phyloP scores from a whole-genome alignment of 1,140 invertebrate genomes.

The Triops longicaudatus region DNA sequence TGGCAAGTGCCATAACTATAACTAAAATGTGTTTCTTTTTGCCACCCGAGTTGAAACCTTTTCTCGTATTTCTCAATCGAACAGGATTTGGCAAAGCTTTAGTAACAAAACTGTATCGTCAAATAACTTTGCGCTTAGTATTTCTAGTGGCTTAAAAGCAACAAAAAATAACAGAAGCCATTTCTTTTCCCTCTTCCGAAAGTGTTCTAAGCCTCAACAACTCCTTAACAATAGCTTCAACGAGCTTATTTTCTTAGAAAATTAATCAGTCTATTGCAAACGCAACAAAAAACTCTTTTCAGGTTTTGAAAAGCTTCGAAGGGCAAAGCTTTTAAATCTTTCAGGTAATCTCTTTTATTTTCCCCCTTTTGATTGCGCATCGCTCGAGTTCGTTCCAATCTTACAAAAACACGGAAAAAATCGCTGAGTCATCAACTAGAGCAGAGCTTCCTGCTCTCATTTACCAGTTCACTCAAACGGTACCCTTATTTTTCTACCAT shows the following conservation, averaged over 20 bases:
- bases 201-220: not conserved
- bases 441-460: conserved; percentile 14
- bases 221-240: not conserved
- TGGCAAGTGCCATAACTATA: not conserved
- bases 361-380: conserved; percentile 1
- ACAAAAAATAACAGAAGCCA: not conserved
- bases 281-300: not conserved
- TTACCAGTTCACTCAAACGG: conserved; percentile 14
- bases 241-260: conserved; percentile 15
- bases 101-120: not conserved
- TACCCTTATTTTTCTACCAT: not conserved
- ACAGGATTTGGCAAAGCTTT: not conserved
- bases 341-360: not conserved
- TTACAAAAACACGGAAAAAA: not conserved
- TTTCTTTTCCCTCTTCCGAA: not conserved
- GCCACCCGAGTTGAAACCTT: not conserved
- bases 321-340: not conserved
- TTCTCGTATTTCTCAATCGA: not conserved
- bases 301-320: not conserved
- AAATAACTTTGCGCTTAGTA: not conserved
- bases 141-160: not conserved
- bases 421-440: not conserved
- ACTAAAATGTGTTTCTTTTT: not conserved
- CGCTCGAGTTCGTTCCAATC: not conserved
- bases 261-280: not conserved